Evolutionary conservation across 2,888 invertebrate genomes (phyloP).

Genomic region (Andrena bucephala): DNA sequence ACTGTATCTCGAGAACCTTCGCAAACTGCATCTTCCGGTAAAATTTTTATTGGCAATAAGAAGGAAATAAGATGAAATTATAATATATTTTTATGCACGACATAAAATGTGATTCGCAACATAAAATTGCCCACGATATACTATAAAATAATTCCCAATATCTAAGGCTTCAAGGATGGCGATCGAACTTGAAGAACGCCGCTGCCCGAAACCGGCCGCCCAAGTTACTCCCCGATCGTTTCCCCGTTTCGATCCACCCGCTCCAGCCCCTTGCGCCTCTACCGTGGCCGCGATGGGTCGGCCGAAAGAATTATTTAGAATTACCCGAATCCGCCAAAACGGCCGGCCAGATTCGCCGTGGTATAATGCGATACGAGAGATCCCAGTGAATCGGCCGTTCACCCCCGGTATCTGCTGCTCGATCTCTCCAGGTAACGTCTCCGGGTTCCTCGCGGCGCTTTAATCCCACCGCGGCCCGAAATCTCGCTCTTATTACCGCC

Average conservation of each 20-base stretch:
- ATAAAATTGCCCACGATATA: too few relatives aligned
- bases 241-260: constrained; percentile 6
- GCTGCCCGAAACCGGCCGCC: neutral
- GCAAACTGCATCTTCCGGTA: too few relatives aligned
- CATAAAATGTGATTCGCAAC: too few relatives aligned
- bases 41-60: too few relatives aligned
- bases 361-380: constrained; percentile 54
- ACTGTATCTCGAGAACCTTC: too few relatives aligned
- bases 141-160: neutral
- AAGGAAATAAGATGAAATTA: too few relatives aligned
- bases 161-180: neutral
- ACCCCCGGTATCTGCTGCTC: constrained; percentile 56
- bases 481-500: constrained; percentile 62
- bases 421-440: constrained; percentile 56
- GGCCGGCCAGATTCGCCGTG: constrained; percentile 43
- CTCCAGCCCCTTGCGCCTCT: neutral
- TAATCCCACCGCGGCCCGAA: constrained; percentile 46
- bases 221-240: neutral
- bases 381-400: constrained; percentile 54
- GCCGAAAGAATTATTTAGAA: constrained; percentile 54
- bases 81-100: too few relatives aligned
- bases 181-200: too few relatives aligned
- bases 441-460: constrained; percentile 62
- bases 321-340: constrained; percentile 54
- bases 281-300: neutral